phyloP scores from a whole-genome alignment of 2,797 vertebrate genomes.

The Adelosebastes latens region DNA sequence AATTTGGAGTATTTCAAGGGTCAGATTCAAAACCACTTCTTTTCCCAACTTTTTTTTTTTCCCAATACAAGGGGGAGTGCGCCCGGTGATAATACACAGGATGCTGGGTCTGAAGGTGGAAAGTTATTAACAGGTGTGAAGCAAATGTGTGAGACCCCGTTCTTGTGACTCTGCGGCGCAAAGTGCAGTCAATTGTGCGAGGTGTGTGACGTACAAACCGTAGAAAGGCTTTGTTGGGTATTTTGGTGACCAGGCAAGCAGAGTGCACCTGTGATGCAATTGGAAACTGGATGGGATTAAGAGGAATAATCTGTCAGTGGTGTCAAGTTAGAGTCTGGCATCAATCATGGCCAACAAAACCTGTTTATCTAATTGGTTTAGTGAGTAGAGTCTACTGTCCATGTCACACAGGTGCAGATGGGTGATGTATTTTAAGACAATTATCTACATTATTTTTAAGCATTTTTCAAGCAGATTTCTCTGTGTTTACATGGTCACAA shows the following conservation, averaged over 20 bases:
- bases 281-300: neutral
- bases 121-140: conserved; percentile 55
- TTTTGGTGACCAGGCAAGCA: neutral
- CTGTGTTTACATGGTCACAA: conserved; percentile 1
- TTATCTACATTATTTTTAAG: neutral
- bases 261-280: neutral
- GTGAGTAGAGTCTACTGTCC: neutral
- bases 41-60: neutral
- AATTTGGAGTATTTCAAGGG: conserved; percentile 26
- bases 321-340: neutral
- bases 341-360: neutral
- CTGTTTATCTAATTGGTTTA: neutral
- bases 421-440: neutral
- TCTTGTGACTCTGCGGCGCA: conserved; percentile 15
- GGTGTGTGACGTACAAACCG: neutral
- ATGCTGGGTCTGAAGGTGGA: conserved; percentile 14
- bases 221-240: neutral
- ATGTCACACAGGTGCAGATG: neutral
- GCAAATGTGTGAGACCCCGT: conserved; percentile 42
- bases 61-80: neutral
- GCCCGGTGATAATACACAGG: neutral
- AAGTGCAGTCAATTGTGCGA: conserved; percentile 24
- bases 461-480: conserved; percentile 5
- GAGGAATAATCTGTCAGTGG: neutral
- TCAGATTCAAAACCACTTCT: neutral